A percentile compares a stretch with the other conserved stretches of the same genome.
Evolutionary conservation across 2,797 vertebrate species (phyloP).

Genomic region (Lacerta bilineata): DNA sequence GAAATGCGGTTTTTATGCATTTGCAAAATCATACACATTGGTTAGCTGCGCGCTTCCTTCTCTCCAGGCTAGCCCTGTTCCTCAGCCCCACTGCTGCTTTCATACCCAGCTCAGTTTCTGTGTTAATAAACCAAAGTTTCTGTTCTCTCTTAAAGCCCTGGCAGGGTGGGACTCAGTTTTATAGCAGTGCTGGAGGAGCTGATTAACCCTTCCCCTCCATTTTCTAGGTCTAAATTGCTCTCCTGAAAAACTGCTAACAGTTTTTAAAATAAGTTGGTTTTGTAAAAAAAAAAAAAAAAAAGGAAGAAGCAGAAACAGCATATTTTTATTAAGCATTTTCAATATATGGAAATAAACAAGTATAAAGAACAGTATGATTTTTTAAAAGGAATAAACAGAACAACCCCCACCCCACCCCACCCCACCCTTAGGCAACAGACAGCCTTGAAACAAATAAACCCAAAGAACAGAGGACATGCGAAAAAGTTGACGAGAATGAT

Average conservation of each 20-base stretch:
- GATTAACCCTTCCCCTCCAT: neutral
- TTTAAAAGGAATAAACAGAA: too few species aligned
- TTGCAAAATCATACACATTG: neutral
- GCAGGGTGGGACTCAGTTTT: neutral
- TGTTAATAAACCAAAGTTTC: neutral
- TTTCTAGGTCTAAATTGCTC: neutral
- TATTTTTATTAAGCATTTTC: too few species aligned
- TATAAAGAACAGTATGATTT: too few species aligned
- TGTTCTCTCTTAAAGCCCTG: neutral
- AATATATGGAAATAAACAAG: too few species aligned
- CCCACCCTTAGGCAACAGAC: too few species aligned
- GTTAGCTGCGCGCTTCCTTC: neutral
- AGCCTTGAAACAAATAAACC: too few species aligned
- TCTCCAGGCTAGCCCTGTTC: neutral
- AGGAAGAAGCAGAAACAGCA: too few species aligned
- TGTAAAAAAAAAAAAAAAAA: too few species aligned
- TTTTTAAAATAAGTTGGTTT: too few species aligned
- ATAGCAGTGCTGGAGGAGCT: neutral
- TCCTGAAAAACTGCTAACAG: neutral
- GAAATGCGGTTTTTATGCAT: neutral
- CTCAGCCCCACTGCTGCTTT: neutral
- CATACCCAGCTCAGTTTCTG: neutral
- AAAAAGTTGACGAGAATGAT: too few species aligned
- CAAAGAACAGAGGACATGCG: too few species aligned
- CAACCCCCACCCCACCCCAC: too few species aligned